Evolutionary conservation across 2,113 vertebrate species (phyloP), one percentile per base, ranked within the genome.

Genomic region (Oreochromis aureus): DNA sequence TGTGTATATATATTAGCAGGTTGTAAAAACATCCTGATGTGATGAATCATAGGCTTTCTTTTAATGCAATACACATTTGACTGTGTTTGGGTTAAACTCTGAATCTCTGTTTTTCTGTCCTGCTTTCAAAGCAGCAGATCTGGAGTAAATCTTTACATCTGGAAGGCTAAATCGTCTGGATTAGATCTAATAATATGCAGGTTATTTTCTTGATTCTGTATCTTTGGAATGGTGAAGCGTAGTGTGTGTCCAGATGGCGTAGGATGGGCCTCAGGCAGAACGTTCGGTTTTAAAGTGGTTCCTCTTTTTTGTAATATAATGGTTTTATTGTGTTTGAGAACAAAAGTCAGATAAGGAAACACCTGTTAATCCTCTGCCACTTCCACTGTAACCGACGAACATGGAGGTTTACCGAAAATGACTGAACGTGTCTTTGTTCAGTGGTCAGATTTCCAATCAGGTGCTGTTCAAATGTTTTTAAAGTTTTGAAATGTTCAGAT

Each of bases 311-410:
- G 10, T 5, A 85, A 87, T 48, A 53, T 27, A 8, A 85, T 36
- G 41, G 48, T 30, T 96, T 95, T 94, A 95, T 89, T 82, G 90
- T 93, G 93, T 90, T 93, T 94, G 94, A 91, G 82, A 53, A 86
- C 85, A 89, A 89, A 80, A 59, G 55, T 86, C 9, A 85, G 93
- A 95, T 94, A 94, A 91, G 89, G 48, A 89, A 85, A 87, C 93
- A 93, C 30, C 88, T 92, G 92, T 81, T 36, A 11, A 34, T 66
- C 56, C 66, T 80, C 63, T 53, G 46, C 15, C 4, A 10, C 51
- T 66, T 81, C 71, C 81, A 82, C 44, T 10, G 61, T 34, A n/a
- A 51, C 44, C 3, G 10, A 73, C 6, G 22, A 32, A 79, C 30
- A 73, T 2, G n/a, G 30, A 81, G 12, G 13, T 46, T 61, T 22